Evolutionary conservation across 1,140 invertebrate species (phyloP), one percentile per base, ranked within the genome.

Genomic region (Bombus difficillimus): DNA sequence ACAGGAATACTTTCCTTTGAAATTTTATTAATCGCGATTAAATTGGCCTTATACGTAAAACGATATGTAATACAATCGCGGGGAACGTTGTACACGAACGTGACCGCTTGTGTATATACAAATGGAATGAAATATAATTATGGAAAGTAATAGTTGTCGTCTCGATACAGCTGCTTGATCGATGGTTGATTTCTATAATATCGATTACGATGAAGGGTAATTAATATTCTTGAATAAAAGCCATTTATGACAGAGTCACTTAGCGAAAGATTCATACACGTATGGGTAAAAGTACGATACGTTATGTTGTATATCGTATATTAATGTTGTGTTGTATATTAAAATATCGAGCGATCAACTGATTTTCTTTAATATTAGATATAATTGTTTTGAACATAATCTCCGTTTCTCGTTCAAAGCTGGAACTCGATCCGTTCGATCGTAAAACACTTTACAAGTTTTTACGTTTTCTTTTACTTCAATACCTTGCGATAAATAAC

Each of bases 181-280:
- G 66, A 83, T 83, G 81, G n/a, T 22, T 77, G 43, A n/a, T 69
- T 68, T 69, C 81, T 78, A 25, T 57, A 78, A 83, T 77, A 77
- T 74, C 59, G 62, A 69, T 83, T 64, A 37, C 32, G 10, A 22
- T 39, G 62, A 37, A 32, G 18, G 43, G 64, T n/a, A 69, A 83
- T 83, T 83, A 83, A 83, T 83, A 69, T 78, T 69, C 34, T 34
- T 32, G 74, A 69, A 69, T 32, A 28, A 28, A 37, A 22, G 72
- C 43, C 75, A 68, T 43, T 57, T 57, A 53, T 25, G 64, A 69
- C 81, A 41, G 28, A 83, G 68, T 76, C 81, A 66, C 28, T 83
- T 83, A 76, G 22, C 39, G 2, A 13, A 15, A 10, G 41, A 43
- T 12, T 22, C 10, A 10, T 64, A 25, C 8, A 25, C n/a, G 53